Base-by-base conservation (phyloP, 2,888 invertebrate genomes). In the Galerucella calmariensis region DNA sequence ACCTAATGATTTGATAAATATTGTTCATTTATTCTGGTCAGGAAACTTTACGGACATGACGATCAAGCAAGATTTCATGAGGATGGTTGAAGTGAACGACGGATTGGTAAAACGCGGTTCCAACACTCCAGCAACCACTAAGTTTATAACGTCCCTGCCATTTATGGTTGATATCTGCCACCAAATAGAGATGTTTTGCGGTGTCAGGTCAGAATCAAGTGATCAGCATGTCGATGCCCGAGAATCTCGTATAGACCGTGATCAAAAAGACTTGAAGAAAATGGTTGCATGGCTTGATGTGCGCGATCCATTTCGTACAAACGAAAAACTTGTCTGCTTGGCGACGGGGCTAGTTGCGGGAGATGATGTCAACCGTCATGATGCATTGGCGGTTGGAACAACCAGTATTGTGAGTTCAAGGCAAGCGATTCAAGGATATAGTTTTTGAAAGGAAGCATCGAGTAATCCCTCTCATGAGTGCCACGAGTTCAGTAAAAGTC, bases 1-100 rank as follows among this genome's bases (percentile, higher is more conserved):
- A n/a, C n/a, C n/a, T n/a, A n/a, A n/a, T n/a, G n/a, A n/a, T n/a
- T n/a, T n/a, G n/a, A n/a, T n/a, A n/a, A n/a, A n/a, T n/a, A n/a
- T n/a, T n/a, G n/a, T n/a, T n/a, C n/a, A n/a, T n/a, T n/a, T n/a
- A 65, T 65, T 65, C 44, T 65, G 65, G 65, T 65, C 65, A 16
- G 65, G 65, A 1, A 65, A 44, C 12, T 65, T 65, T 46, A 65
- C 65, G 12, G 65, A 65, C 65, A 65, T 65, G 65, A 65, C 46
- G 63, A 63, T 63, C n/a, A 46, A 63, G n/a, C 44, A 63, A 46
- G 46, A 63, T 11, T 46, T 63, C n/a, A 63, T 63, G 63, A 63
- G 46, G 11, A 46, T 46, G 46, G 16, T 63, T n/a, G n/a, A 63
- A 16, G 46, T 63, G 14, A 46, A 46, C 16, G 63, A 46, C 10